Evolutionary conservation across 2,888 invertebrate genomes (phyloP).

Genomic region (Zaprionus obscuricornis): DNA sequence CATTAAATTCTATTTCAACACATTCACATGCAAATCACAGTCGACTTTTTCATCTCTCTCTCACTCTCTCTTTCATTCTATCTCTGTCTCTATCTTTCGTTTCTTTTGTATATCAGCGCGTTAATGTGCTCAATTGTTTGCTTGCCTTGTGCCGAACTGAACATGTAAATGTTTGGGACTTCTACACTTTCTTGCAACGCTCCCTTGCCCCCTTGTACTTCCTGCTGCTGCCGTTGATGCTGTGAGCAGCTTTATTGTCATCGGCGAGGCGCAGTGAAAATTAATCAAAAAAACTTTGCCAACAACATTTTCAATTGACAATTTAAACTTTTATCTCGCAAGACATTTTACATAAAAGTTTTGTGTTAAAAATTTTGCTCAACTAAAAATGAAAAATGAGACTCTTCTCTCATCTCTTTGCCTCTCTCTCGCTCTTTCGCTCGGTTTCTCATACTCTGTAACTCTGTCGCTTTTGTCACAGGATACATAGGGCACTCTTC

Average conservation of each 20-base stretch:
- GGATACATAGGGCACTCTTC: constrained; percentile 28
- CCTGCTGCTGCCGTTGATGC: neutral
- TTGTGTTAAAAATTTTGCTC: constrained; percentile 67
- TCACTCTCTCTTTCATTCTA: neutral
- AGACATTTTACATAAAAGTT: constrained; percentile 79
- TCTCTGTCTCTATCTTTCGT: neutral
- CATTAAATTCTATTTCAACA: constrained; percentile 75
- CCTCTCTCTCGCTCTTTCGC: neutral
- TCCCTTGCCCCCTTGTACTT: neutral
- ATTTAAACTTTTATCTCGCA: constrained; percentile 81
- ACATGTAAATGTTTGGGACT: constrained; percentile 55
- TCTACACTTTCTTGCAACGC: constrained; percentile 43
- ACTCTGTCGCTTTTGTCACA: no score
- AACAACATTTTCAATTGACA: constrained; percentile 83
- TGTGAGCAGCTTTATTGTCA: constrained; percentile 62
- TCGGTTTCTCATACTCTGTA: constrained; percentile 18
- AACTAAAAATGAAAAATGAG: constrained; percentile 76
- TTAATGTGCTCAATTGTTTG: constrained; percentile 78
- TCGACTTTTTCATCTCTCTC: constrained; percentile 22
- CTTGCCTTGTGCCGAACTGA: constrained; percentile 51
- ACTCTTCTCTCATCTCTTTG: constrained; percentile 4
- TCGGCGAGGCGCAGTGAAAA: constrained; percentile 71
- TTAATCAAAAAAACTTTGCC: constrained; percentile 82
- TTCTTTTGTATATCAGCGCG: constrained; percentile 40
- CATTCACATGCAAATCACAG: constrained; percentile 72